Conservation (phyloP, 2,113 vertebrate genomes). For the Melospiza melodia region DNA sequence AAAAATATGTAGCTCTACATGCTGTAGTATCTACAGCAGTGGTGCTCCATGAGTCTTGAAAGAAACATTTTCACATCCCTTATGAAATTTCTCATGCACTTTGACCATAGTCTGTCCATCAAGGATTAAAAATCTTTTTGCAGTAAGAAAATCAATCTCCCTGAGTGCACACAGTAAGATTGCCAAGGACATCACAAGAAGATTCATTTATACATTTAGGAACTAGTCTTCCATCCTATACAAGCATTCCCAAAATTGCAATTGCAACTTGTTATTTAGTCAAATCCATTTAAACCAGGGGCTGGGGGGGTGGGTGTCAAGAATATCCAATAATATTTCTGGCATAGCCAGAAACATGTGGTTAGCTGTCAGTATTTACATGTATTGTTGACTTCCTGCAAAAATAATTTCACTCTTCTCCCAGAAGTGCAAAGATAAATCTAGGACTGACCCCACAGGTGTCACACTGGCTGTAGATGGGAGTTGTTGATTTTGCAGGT, state of each 20-base stretch:
- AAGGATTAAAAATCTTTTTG: background rate
- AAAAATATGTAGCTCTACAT: background rate
- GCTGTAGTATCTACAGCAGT: background rate
- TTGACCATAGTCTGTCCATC: background rate
- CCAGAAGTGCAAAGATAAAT: background rate
- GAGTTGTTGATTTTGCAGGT: background rate
- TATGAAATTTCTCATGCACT: background rate
- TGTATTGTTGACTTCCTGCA: background rate
- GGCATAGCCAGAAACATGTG: background rate
- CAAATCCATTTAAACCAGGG: background rate
- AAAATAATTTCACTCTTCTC: background rate
- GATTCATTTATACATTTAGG: background rate
- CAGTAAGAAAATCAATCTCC: background rate
- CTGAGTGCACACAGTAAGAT: background rate
- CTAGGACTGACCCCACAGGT: background rate
- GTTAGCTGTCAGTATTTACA: background rate
- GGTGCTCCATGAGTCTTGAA: background rate
- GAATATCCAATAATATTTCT: background rate
- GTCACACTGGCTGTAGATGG: too few relatives aligned
- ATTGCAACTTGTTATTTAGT: background rate
- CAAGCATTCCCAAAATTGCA: background rate
- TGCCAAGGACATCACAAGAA: background rate
- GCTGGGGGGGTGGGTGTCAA: fast-evolving
- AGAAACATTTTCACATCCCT: background rate
- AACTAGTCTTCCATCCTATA: background rate